Evolutionary conservation across 2,797 vertebrate species (phyloP).

Genomic region (Rhodeus uyekii): DNA sequence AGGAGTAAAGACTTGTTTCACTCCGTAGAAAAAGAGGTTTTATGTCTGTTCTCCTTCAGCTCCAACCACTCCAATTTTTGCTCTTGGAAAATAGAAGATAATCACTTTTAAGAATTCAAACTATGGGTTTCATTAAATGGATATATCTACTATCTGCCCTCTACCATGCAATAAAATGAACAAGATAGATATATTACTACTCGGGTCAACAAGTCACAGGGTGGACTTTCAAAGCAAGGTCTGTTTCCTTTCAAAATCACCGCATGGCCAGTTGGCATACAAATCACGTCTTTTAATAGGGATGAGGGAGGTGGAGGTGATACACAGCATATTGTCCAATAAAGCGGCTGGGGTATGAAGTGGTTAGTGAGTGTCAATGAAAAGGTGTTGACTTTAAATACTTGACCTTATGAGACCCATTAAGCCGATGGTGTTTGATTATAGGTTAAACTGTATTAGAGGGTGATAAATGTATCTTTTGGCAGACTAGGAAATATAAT

Average conservation of each 20-base stretch:
- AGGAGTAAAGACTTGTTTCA: background rate
- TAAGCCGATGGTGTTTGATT: conserved; percentile 27
- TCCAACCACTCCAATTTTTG: background rate
- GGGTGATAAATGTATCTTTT: conserved; percentile 4
- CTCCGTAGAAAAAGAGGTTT: background rate
- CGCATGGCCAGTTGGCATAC: conserved; percentile 2
- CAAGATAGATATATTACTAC: conserved; percentile 23
- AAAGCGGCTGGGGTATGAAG: conserved; percentile 27
- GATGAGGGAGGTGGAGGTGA: background rate
- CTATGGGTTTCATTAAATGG: background rate
- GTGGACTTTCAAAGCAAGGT: background rate
- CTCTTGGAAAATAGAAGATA: background rate
- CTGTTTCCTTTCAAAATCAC: conserved; percentile 51
- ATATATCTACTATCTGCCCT: conserved; percentile 42
- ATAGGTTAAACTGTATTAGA: background rate
- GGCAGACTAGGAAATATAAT: conserved; percentile 9
- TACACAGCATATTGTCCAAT: conserved; percentile 5
- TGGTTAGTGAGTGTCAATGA: conserved; percentile 51
- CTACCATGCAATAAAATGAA: conserved; percentile 17
- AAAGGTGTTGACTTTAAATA: conserved; percentile 50
- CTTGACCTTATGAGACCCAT: conserved; percentile 54
- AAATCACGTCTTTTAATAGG: conserved; percentile 23
- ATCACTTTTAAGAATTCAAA: background rate
- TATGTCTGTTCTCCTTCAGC: background rate
- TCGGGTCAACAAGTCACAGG: conserved; percentile 27